Evolutionary conservation across 2,113 vertebrate species (phyloP).

Genomic region (Suricata suricatta): DNA sequence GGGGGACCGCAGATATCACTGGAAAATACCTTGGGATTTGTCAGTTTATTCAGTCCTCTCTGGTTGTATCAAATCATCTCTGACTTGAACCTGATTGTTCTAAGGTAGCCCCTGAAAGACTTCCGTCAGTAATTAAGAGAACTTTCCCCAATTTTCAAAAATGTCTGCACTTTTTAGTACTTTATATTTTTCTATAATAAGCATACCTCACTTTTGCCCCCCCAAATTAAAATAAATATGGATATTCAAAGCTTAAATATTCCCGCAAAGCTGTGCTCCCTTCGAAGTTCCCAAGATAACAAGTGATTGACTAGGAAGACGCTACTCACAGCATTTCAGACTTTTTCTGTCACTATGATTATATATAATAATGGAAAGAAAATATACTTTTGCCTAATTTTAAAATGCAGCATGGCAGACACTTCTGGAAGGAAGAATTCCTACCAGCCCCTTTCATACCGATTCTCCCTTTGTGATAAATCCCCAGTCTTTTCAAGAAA

Average conservation of each 20-base stretch:
- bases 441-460: not conserved
- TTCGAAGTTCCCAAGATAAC: not conserved
- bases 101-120: not conserved
- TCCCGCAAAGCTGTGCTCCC: not conserved
- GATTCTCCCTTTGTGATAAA: not conserved
- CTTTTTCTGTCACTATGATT: not conserved
- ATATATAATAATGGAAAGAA: not conserved
- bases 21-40: not conserved
- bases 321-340: not conserved
- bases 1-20: not conserved
- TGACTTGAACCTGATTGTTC: not conserved
- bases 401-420: not conserved
- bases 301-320: not conserved
- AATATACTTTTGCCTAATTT: not conserved
- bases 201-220: not conserved
- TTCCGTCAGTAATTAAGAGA: not conserved
- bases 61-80: not conserved
- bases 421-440: not conserved
- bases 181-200: not conserved
- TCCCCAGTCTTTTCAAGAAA: not conserved
- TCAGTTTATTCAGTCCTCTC: not conserved
- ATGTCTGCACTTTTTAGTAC: not conserved
- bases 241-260: not conserved
- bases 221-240: not conserved
- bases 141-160: not conserved